Base-by-base conservation (phyloP, 2,888 invertebrate genomes). In the Brassicogethes aeneus region DNA sequence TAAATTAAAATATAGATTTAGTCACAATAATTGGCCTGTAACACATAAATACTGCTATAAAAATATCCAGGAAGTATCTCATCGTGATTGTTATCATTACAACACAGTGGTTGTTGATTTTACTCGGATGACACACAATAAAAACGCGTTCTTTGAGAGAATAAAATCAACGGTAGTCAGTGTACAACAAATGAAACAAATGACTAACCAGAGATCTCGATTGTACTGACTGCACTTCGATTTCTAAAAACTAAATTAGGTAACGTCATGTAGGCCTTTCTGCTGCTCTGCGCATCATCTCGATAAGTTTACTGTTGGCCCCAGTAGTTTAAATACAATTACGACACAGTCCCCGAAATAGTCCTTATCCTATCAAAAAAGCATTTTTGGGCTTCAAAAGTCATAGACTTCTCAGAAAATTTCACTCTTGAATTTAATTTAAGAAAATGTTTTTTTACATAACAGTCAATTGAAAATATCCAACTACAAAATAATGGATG, bases 301-400 rank as follows among this genome's bases (percentile, higher is more conserved):
- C 17, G 64, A 64, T 64, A 63, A 60, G 61, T 61, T 59, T 59
- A 57, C 49, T 54, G 59, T 64, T 66, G 66, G 66, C 66, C 66
- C 66, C 66, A 64, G 66, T 55, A 47, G 23, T 23, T 23, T 23
- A 23, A 23, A 23, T 23, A 23, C 23, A 23, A 7, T 23, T 23
- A 23, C 46, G 38, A 48, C 23, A 23, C 23, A 10, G 23, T 23
- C 23, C 23, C 5, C n/a, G n/a, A n/a, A n/a, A n/a, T n/a, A n/a
- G n/a, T n/a, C n/a, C n/a, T n/a, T n/a, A n/a, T n/a, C n/a, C n/a
- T n/a, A n/a, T n/a, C n/a, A n/a, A n/a, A n/a, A n/a, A n/a, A n/a
- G n/a, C n/a, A 7, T 23, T 23, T 23, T 23, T 23, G 5, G 5
- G 23, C 23, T 7, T 5, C 23, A 10, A 10, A 23, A 23, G 10